These are phyloP conservation scores for Eulithis prunata DNA, from an alignment of 2,888 invertebrate genomes.

Conservation along the genomic window DNA sequence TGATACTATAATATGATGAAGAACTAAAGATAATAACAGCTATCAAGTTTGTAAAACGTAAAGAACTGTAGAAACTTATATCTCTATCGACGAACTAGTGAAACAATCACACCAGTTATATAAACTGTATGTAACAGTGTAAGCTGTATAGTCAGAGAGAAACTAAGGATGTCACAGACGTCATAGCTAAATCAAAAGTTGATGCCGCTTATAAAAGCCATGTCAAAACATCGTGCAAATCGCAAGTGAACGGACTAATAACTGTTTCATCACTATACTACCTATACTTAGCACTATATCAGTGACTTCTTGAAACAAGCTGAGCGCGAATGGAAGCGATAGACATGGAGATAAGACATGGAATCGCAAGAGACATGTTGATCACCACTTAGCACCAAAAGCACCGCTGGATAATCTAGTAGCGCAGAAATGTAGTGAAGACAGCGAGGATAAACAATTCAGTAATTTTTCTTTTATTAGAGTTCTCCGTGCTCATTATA, in stretches of 20 bases:
- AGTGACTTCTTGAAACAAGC: too few species aligned
- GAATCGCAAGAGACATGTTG: too few species aligned
- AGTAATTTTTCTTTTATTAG: too few species aligned
- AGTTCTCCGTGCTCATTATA: too few species aligned
- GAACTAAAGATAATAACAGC: neutral
- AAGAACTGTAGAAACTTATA: neutral
- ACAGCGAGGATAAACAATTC: too few species aligned
- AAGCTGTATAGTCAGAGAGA: slow-evolving; percentile 1
- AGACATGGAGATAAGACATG: too few species aligned
- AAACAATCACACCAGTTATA: neutral
- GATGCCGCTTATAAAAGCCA: slow-evolving; percentile 12
- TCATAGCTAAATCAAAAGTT: slow-evolving; percentile 8
- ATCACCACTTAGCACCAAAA: too few species aligned
- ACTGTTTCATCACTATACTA: slow-evolving; percentile 26
- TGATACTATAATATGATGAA: too few species aligned
- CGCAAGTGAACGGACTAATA: slow-evolving; percentile 28
- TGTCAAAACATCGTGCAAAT: slow-evolving; percentile 34
- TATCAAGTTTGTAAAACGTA: neutral
- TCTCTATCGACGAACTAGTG: neutral
- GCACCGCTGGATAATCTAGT: too few species aligned
- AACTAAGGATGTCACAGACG: slow-evolving; percentile 1
- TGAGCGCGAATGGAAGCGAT: too few species aligned
- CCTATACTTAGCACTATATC: neutral
- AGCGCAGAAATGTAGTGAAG: too few species aligned
- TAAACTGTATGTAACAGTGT: neutral